Conservation (phyloP, 2,888 invertebrate species). For the Drosophila mettleri region DNA sequence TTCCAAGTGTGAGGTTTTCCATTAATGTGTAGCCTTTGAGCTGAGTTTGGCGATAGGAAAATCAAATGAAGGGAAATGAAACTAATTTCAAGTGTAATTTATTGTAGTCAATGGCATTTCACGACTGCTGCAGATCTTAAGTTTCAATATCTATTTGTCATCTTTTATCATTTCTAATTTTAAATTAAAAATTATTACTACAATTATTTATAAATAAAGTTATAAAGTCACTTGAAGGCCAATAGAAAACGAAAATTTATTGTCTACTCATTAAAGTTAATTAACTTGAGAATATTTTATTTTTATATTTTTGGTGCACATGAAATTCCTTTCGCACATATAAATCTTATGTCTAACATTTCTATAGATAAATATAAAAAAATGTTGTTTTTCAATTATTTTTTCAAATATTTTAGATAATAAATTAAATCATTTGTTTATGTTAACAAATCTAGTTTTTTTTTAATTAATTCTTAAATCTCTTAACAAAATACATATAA, state of each 20-base stretch:
- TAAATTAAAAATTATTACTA: background rate
- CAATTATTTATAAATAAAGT: background rate
- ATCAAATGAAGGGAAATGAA: background rate
- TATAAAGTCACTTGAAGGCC: slow-evolving; percentile 1
- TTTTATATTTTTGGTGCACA: background rate
- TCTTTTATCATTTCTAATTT: background rate
- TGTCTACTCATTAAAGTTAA: slow-evolving; percentile 1
- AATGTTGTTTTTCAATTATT: background rate
- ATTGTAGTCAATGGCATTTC: no score
- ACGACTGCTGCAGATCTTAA: no score
- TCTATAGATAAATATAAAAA: background rate
- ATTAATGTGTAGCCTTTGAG: background rate
- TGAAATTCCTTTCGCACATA: no score
- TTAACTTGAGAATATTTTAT: background rate
- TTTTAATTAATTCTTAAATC: slow-evolving; percentile 1
- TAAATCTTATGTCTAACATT: background rate
- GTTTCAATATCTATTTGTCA: no score
- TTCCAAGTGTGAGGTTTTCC: slow-evolving; percentile 8
- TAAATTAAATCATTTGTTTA: background rate
- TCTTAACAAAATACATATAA: background rate
- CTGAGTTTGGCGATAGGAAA: background rate
- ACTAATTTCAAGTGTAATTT: background rate
- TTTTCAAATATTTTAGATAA: background rate
- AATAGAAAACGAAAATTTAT: slow-evolving; percentile 7
- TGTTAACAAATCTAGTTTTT: background rate